Evolutionary conservation across 2,797 vertebrate genomes (phyloP), one percentile per base, ranked within the genome.

Genomic region (Botia kubotai): DNA sequence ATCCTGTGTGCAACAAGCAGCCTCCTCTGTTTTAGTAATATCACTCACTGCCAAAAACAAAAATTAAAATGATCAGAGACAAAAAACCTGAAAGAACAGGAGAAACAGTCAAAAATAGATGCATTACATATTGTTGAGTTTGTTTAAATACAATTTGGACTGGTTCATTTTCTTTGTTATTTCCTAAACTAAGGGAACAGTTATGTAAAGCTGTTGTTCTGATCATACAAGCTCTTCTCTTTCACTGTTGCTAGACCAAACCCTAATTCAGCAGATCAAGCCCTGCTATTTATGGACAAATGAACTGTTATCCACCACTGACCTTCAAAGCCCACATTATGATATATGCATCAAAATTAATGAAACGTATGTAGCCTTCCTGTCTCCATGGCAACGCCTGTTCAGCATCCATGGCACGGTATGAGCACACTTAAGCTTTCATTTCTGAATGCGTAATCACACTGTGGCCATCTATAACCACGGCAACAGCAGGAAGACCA

Each of bases 381-480:
- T n/a, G 85, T 93, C 82, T 86, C 91, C 89, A 89, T 93, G 91
- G 91, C 75, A 90, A 92, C 91, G 0, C 0, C 14, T 63, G 70
- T 81, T 86, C 77, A 17, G 50, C 84, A 88, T 82, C 84, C 74
- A 8, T 12, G 84, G 11, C 75, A 7, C 82, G 21, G 72, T 76
- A 62, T 76, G 62, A 75, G 73, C 66, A 29, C 58, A 73, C 68
- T 83, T 75, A 75, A 80, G 75, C 58, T 60, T 82, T 67, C n/a
- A 8, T 66, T 79, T 86, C 52, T 76, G 68, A 33, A 65, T 80
- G 60, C 26, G 46, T 79, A 82, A 84, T 82, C 77, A 77, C 73
- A 72, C 72, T 53, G 75, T 70, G 39, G 66, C 80, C 71, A 77
- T 82, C 81, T 67, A 83, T 84, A 82, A 75, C 82, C 82, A 86